Conservation (phyloP, 2,113 vertebrate genomes). For the Bubo bubo region DNA sequence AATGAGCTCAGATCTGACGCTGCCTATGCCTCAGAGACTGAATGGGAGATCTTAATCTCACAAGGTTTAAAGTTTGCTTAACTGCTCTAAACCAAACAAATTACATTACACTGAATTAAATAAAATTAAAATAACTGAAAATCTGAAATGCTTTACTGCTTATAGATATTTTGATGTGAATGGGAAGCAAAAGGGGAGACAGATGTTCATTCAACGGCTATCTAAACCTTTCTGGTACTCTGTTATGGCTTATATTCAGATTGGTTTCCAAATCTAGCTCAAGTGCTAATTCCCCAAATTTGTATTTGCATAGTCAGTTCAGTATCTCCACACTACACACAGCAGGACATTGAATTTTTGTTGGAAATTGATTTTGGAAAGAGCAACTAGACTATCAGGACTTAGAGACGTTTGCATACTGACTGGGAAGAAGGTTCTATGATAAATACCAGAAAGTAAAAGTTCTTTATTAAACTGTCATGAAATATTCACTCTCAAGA, state of each 20-base stretch:
- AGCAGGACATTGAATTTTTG: background rate
- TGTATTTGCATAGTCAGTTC: background rate
- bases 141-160: background rate
- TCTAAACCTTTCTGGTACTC: background rate
- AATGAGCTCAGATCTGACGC: background rate
- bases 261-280: background rate
- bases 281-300: background rate
- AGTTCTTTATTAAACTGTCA: background rate
- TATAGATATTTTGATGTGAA: background rate
- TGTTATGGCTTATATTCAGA: background rate
- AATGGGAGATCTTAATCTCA: background rate
- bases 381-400: background rate
- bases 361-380: background rate
- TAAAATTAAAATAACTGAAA: background rate
- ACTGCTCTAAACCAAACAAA: background rate
- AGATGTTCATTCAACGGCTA: background rate
- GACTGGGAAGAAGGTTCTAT: background rate
- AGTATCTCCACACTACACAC: background rate
- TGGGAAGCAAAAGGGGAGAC: background rate
- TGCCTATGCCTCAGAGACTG: background rate
- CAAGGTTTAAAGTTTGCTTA: background rate
- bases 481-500: background rate
- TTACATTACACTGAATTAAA: background rate
- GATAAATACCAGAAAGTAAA: background rate
- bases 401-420: background rate